Base-by-base conservation (phyloP, 2,888 invertebrate species). In the Caenorhabditis wallacei region DNA sequence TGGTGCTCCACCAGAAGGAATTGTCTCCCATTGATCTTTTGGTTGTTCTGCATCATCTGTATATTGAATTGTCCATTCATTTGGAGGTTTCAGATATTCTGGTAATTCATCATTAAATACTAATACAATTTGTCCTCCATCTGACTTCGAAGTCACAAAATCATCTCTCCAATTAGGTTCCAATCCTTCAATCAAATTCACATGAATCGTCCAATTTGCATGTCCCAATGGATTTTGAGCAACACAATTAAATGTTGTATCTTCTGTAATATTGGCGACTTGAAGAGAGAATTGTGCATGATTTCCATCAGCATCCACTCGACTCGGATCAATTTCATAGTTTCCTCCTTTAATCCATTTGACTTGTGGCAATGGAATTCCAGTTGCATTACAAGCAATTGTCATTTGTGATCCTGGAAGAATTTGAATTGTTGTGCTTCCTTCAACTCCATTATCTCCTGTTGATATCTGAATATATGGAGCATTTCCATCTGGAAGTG, bases 121-220 rank as follows among this genome's bases (percentile, higher is more conserved):
- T 11, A 92, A 82, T 11, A 87, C 85, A 51, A 87, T 84, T 46
- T 89, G 85, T 10, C 89, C 91, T 71, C 89, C 86, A 18, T 89
- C 89, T 3, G 84, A 78, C 61, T 90, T 89, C 1, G 90, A 89
- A 26, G 85, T 85, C 2, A 91, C 89, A 54, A 90, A 86, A 30
- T 89, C 89, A 22, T 88, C 86, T 18, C 86, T 66, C 91, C 91
- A 91, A 48, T 88, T 85, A 13, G 87, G 84, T 13, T 84, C 82
- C 43, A 91, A 78, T 18, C 84, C 90, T 13, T 88, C 86, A 26
- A 89, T 82, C 61, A 88, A 71, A 26, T 90, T 88, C 7, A 91
- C 85, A 35, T 87, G 69, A 48, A 91, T 92, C 1, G 91, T 91
- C 91, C 91, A 92, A 46, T 91, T 91, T n/a, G 91, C 91, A 7